Base-by-base conservation (phyloP, 2,888 invertebrate species). In the Rosalia funebris region DNA sequence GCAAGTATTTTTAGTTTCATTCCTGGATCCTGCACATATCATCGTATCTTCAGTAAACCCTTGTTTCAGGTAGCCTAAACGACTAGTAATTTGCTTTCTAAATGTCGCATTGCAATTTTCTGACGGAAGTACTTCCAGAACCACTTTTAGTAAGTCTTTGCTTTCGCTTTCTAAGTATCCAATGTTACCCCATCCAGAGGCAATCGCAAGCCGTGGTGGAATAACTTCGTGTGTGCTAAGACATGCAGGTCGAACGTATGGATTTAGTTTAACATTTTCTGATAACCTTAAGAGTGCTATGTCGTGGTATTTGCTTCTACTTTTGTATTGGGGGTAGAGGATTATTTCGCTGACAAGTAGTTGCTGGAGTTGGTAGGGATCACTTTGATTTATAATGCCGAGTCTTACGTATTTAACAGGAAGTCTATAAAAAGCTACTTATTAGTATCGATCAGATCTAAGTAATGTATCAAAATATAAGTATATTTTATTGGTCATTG, bases 1-100 rank as follows among this genome's bases (percentile, higher is more conserved):
- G 53, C 87, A 87, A 0, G 86, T 85, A 63, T 88, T 87, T 60
- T 66, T 73, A 0, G 66, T 37, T 4, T 72, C 65, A 25, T 79
- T 80, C 0, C 62, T 67, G 53, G 83, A 82, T 3, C 87, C 87
- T 1, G 86, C 87, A 66, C 88, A 88, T 25, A 87, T 71, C 76
- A 86, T 86, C 9, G 76, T 79, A 0, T 82, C 77, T 0, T 79
- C 71, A 7, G 81, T 68, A 20, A 88, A 82, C 0, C 86, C 85
- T 3, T 71, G 71, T 12, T 70, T 68, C 1, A 84, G 68, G 52
- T 69, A 73, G 1, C 61, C 55, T 7, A 17, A 41, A 41, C 52
- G 54, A 16, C 70, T 68, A 7, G 63, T 62, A 11, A 56, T 44
- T 31, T 71, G 56, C 50, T 70, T 56, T 16, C 48, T 69, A 47